Evolutionary conservation across 1,140 invertebrate species (phyloP).

Genomic region (Drosophila yakuba): DNA sequence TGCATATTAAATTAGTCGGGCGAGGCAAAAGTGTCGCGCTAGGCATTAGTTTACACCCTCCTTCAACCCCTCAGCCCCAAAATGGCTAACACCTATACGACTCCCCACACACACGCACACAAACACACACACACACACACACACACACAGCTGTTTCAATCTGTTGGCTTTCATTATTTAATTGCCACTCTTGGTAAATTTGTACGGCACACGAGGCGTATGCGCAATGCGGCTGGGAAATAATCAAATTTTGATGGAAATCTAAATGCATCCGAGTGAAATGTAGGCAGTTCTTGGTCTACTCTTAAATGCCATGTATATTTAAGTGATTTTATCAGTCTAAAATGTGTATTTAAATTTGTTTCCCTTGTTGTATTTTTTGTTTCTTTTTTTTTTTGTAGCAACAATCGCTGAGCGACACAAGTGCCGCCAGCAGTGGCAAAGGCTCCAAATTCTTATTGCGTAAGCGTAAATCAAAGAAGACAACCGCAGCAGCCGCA

Average conservation of each 20-base stretch:
- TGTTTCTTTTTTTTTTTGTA: slow-evolving; percentile 12
- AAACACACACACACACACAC: slow-evolving; percentile 6
- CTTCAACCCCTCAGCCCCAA: background rate
- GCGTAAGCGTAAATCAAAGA: slow-evolving; percentile 71
- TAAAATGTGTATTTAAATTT: background rate
- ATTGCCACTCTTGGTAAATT: slow-evolving; percentile 55
- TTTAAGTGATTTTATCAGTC: background rate
- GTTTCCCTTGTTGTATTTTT: background rate
- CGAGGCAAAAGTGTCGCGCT: slow-evolving; percentile 59
- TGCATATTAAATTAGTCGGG: slow-evolving; percentile 69
- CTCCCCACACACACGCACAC: background rate
- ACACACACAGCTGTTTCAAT: slow-evolving; percentile 31
- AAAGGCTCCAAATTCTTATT: slow-evolving; percentile 74
- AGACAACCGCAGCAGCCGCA: slow-evolving; percentile 28
- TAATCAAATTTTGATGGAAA: slow-evolving; percentile 31
- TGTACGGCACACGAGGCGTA: slow-evolving; percentile 27
- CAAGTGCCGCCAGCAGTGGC: slow-evolving; percentile 69
- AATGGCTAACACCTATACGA: slow-evolving; percentile 15
- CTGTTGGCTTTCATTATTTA: slow-evolving; percentile 69
- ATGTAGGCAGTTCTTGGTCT: background rate
- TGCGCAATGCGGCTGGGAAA: slow-evolving; percentile 46
- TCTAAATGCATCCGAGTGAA: slow-evolving; percentile 21
- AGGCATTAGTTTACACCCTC: slow-evolving; percentile 63
- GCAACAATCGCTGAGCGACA: slow-evolving; percentile 76
- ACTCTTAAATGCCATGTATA: background rate